Base-by-base conservation (phyloP, 2,797 vertebrate genomes). In the Syngnathus rostellatus region DNA sequence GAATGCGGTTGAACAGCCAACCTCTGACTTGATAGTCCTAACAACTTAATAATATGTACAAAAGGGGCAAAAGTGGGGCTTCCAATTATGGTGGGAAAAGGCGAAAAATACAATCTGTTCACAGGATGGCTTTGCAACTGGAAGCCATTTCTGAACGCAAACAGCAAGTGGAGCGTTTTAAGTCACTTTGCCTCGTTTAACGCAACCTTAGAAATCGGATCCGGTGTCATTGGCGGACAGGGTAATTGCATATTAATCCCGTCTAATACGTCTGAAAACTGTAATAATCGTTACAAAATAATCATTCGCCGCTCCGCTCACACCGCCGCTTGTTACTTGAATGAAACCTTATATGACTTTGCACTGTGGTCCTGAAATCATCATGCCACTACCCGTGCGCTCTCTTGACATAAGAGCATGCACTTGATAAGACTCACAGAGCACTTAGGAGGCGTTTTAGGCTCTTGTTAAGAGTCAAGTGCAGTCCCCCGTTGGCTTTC, bases 11-110 rank as follows among this genome's bases (percentile, higher is more conserved):
- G 82, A 86, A 85, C 71, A 73, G 73, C 68, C 79, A 83, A 73
- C 72, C 80, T 82, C 78, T 82, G 82, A 86, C 83, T 88, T 87
- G 79, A 89, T 88, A 83, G 83, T 80, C 87, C 86, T 86, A 89
- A 90, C 85, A 85, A 89, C 86, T 85, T 89, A 90, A 89, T 89
- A 87, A 86, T 86, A 84, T 79, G 85, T 85, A 85, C 80, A 79
- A 85, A 87, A 85, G 80, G 57, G 77, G 76, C 68, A 77, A 86
- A 86, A 79, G 75, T 80, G 77, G 85, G 1, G 76, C 65, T 75
- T 82, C 77, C 81, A 83, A 85, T 89, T 89, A 89, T 82, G 77
- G 76, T 65, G 73, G 66, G 67, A 67, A 68, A 71, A 40, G 68
- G 67, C 77, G 72, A 73, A 80, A 86, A 85, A 86, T 83, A 68